Evolutionary conservation across 23 tunicate genomes (phyloP).

Genomic region (Phallusia fumigata): DNA sequence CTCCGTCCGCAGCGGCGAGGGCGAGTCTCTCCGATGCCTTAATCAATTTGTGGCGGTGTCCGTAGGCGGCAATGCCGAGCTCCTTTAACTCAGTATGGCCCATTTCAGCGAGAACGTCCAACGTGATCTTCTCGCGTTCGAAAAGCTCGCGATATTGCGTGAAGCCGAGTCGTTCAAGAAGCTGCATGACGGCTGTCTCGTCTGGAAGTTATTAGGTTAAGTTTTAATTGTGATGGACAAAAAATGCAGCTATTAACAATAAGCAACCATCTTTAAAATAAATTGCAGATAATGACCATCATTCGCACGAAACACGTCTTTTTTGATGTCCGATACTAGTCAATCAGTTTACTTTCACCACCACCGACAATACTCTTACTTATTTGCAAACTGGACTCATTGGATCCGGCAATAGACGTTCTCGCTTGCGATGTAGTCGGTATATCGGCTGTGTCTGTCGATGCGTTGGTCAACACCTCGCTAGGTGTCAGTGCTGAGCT

Average conservation of each 20-base stretch:
- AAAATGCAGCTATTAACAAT: too few relatives aligned
- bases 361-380: background rate
- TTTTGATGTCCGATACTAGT: too few relatives aligned
- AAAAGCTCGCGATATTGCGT: conserved; percentile 65
- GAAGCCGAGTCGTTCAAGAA: conserved; percentile 65
- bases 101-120: conserved; percentile 96
- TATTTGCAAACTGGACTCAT: background rate
- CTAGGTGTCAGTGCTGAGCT: conserved; percentile 13
- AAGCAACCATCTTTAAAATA: too few relatives aligned
- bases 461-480: conserved; percentile 5
- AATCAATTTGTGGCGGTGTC: conserved; percentile 89
- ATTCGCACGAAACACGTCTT: too few relatives aligned
- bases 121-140: conserved; percentile 81
- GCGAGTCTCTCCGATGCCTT: conserved; percentile 83
- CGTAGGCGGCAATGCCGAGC: conserved; percentile 85
- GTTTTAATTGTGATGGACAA: too few relatives aligned
- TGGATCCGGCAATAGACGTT: background rate
- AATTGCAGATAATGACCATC: too few relatives aligned
- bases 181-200: conserved; percentile 54
- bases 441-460: background rate
- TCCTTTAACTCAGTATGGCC: conserved; percentile 93
- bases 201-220: conserved; percentile 6
- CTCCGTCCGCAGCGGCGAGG: conserved; percentile 79
- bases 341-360: too few relatives aligned
- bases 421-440: background rate